Percentiles rank a stretch among this genome's conserved stretches.
Conservation (phyloP, 2,888 invertebrate genomes). For the Acleris laterana region DNA sequence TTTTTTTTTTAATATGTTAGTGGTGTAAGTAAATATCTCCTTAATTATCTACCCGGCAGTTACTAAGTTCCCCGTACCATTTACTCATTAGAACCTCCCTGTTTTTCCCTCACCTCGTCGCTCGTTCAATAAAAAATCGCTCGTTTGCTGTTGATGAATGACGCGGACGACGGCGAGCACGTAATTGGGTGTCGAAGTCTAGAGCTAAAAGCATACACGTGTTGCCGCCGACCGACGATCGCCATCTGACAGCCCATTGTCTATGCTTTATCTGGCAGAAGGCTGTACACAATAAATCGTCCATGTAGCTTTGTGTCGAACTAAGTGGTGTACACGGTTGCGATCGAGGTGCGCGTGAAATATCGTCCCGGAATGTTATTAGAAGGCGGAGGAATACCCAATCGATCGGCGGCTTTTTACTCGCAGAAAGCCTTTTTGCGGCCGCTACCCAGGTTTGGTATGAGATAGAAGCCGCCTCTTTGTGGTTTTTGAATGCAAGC, state of each 20-base stretch:
- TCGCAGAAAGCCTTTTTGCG: slow-evolving; percentile 54
- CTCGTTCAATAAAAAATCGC: slow-evolving; percentile 64
- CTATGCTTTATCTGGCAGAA: slow-evolving; percentile 71
- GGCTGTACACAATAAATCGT: slow-evolving; percentile 78
- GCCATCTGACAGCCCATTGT: slow-evolving; percentile 77
- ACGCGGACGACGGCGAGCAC: slow-evolving; percentile 60
- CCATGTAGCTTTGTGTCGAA: slow-evolving; percentile 65
- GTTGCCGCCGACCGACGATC: slow-evolving; percentile 63
- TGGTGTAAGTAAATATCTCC: no score
- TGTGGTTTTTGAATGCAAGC: slow-evolving; percentile 51
- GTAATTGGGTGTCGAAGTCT: slow-evolving; percentile 81
- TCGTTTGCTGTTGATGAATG: slow-evolving; percentile 77
- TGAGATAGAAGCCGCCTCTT: slow-evolving; percentile 55
- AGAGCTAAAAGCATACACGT: slow-evolving; percentile 81
- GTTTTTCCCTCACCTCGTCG: slow-evolving; percentile 51
- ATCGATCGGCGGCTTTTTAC: slow-evolving; percentile 68
- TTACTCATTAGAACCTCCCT: slow-evolving; percentile 52
- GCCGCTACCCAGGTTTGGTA: slow-evolving; percentile 56
- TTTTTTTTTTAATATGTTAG: no score
- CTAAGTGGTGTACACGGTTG: slow-evolving; percentile 55
- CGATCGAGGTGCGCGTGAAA: slow-evolving; percentile 54
- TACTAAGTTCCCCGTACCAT: slow-evolving; percentile 49
- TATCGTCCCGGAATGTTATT: slow-evolving; percentile 74
- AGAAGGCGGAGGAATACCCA: slow-evolving; percentile 65
- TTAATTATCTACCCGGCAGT: slow-evolving; percentile 57